Conservation (phyloP, 2,113 vertebrate genomes). For the Synodontis membranacea region DNA sequence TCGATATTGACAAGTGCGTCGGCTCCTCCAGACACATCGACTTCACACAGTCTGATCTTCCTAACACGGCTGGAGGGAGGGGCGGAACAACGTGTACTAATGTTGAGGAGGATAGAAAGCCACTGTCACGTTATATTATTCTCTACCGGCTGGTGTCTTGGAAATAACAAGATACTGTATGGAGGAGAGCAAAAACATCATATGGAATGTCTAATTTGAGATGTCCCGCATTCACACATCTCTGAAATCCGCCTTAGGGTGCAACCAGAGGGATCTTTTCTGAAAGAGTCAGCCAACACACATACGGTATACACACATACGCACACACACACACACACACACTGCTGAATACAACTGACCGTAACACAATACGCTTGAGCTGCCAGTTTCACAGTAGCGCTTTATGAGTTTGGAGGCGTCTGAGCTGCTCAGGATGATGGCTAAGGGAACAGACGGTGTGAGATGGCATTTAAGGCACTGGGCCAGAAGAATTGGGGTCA, state of each 20-base stretch:
- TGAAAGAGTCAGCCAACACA: not conserved
- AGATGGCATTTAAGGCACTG: conserved; percentile 31
- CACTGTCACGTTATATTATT: conserved; percentile 40
- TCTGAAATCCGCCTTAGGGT: conserved; percentile 17
- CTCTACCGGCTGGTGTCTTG: conserved; percentile 28
- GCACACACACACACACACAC: not conserved
- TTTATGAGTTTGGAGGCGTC: not conserved
- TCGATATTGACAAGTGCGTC: conserved; percentile 24
- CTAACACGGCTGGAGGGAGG: not conserved
- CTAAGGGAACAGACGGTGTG: not conserved
- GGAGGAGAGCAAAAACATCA: not conserved
- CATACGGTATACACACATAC: no score
- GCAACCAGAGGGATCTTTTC: conserved; percentile 23
- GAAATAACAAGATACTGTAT: conserved; percentile 39
- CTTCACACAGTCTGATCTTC: conserved; percentile 27
- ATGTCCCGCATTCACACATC: not conserved
- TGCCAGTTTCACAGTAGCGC: not conserved
- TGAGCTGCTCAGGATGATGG: not conserved
- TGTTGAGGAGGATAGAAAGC: conserved; percentile 25
- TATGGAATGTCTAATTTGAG: conserved; percentile 17
- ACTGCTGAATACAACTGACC: not conserved
- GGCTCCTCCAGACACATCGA: conserved; percentile 5
- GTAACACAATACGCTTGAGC: not conserved
- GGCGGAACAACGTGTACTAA: conserved; percentile 1
- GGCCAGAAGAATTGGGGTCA: conserved; percentile 37